Evolutionary conservation across 2,113 vertebrate genomes (phyloP).

Genomic region (Protobothrops flavoviridis): DNA sequence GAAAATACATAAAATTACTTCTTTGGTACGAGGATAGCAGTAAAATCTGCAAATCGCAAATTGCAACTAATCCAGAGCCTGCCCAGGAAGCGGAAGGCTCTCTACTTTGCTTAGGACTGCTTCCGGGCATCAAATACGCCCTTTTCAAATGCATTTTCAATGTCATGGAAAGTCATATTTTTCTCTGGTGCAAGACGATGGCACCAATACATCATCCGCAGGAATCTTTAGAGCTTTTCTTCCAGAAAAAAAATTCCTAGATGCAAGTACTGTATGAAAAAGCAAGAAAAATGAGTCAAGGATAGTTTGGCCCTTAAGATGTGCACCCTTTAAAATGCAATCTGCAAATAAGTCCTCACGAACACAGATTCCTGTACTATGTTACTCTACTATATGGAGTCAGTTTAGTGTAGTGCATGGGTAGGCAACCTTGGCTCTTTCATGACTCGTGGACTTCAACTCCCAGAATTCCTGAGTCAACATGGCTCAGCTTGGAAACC

Average conservation of each 20-base stretch:
- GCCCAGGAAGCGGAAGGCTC: neutral
- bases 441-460: too few relatives aligned
- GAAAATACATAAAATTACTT: too few relatives aligned
- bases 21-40: neutral
- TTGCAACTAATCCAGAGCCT: neutral
- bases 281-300: neutral
- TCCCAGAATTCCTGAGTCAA: too few relatives aligned
- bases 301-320: neutral
- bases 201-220: neutral
- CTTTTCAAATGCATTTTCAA: neutral
- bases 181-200: neutral
- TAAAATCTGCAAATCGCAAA: neutral
- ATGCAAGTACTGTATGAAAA: neutral
- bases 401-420: neutral
- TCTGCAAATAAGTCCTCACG: neutral
- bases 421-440: too few relatives aligned
- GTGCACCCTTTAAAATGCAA: neutral
- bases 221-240: neutral
- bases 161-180: neutral
- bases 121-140: neutral
- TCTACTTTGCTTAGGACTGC: neutral
- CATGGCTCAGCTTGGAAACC: too few relatives aligned
- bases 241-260: neutral
- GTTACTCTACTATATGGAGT: neutral
- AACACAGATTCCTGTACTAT: neutral